Evolutionary conservation across 2,888 invertebrate species (phyloP), one percentile per base, ranked within the genome.

Genomic region (Crossocerus cetratus): DNA sequence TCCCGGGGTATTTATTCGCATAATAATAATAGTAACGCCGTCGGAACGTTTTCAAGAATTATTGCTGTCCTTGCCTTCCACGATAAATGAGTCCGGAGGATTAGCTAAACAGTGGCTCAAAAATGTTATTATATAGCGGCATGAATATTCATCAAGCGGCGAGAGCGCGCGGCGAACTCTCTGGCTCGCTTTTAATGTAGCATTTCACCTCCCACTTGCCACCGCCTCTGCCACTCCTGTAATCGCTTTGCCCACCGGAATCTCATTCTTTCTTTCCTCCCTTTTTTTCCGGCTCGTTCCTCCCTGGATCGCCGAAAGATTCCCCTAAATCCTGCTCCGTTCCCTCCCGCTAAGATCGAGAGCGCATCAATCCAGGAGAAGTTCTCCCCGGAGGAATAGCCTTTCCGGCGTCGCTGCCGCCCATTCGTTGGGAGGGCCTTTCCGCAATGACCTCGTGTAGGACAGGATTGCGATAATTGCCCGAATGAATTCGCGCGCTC

Each of bases 21-120:
- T 82, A 84, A 83, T 84, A 84, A 88, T 88, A 88, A 89, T 90
- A 89, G 89, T 89, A 89, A 89, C 86, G 88, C 85, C 86, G 86
- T 86, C 77, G 86, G 86, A 84, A 86, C 89, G 88, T 89, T 90
- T 88, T 88, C 88, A 87, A 89, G 90, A 90, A 89, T 89, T 89
- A 90, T 89, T 78, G 88, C 90, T 87, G 89, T 88, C 87, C 89
- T 90, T 89, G 89, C 88, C 86, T 82, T 82, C 84, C 83, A 89
- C 89, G 89, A 90, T 90, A 89, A 90, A 90, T 87, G 90, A 90
- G 90, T 90, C 84, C 89, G 84, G 87, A 88, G 90, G 90, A 90
- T 90, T 90, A 90, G 90, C 90, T 90, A 90, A 90, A 90, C 90
- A 90, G 90, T 90, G 88, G 90, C 90, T 90, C 90, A 90, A 90